phyloP scores from a whole-genome alignment of 2,113 vertebrate genomes.

The Isurus oxyrinchus region DNA sequence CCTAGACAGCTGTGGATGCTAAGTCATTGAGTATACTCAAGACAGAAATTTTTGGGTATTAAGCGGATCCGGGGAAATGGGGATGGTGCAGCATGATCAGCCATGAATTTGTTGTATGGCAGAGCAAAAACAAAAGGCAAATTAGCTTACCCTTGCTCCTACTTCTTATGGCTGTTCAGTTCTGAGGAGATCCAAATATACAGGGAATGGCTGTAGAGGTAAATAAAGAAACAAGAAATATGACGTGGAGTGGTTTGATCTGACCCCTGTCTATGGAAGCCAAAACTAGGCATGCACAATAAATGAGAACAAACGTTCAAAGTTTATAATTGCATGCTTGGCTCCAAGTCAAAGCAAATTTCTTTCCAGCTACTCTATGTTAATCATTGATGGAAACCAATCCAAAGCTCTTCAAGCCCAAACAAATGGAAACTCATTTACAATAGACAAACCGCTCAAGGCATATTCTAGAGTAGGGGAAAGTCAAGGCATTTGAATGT shows the following conservation, averaged over 20 bases:
- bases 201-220: background rate
- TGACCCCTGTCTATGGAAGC: background rate
- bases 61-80: background rate
- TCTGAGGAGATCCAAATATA: background rate
- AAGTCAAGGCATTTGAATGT: background rate
- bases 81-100: background rate
- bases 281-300: background rate
- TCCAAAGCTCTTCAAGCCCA: constrained; percentile 13
- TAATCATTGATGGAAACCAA: constrained; percentile 17
- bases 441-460: background rate
- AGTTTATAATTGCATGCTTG: background rate
- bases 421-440: background rate
- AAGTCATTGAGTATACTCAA: background rate
- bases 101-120: background rate
- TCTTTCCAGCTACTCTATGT: background rate
- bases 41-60: background rate
- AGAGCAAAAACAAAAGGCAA: background rate
- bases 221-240: background rate
- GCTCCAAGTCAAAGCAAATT: background rate
- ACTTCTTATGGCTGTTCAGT: no score
- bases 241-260: background rate
- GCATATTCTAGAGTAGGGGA: background rate
- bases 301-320: background rate
- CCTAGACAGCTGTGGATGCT: background rate
- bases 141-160: background rate